Evolutionary conservation across 2,888 invertebrate species (phyloP), one percentile per base, ranked within the genome.

Genomic region (Zaprionus obscuricornis): DNA sequence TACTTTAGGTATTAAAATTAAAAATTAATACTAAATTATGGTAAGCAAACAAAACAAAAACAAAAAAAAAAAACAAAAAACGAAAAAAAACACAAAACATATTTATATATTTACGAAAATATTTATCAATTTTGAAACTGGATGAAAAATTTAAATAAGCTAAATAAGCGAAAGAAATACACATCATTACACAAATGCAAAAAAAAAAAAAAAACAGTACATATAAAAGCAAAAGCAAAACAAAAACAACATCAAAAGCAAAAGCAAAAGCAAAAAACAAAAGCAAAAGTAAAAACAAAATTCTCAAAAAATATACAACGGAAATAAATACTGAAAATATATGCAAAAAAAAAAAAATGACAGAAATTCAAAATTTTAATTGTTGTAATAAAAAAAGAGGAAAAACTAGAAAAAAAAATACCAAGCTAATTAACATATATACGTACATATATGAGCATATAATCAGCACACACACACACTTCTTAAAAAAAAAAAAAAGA

Each of bases 361-460:
- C n/a, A n/a, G 55, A 82, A 87, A 88, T 87, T 85, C 87, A 75
- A 87, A 87, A 87, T 87, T 85, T 72, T 74, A 86, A 78, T 86
- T 87, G 86, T 85, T 86, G 86, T 86, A 85, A n/a, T n/a, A n/a
- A n/a, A n/a, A n/a, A n/a, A n/a, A n/a, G n/a, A 87, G 85, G 79
- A 74, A 83, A 74, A 67, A 58, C 54, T 40, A 71, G 58, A 67
- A 56, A 63, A 50, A 43, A 50, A 55, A 17, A 37, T 51, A n/a
- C n/a, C n/a, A 75, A 66, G 68, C 65, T 58, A n/a, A n/a, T n/a
- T n/a, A n/a, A n/a, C n/a, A n/a, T n/a, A n/a, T n/a, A n/a, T n/a
- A n/a, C n/a, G n/a, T n/a, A 74, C 66, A 82, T 66, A 73, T 59
- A 71, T 58, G 55, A 68, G 67, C 60, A 74, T 69, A 72, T 74